phyloP scores from a whole-genome alignment of 1,140 invertebrate genomes.

The Zeugodacus cucurbitae region DNA sequence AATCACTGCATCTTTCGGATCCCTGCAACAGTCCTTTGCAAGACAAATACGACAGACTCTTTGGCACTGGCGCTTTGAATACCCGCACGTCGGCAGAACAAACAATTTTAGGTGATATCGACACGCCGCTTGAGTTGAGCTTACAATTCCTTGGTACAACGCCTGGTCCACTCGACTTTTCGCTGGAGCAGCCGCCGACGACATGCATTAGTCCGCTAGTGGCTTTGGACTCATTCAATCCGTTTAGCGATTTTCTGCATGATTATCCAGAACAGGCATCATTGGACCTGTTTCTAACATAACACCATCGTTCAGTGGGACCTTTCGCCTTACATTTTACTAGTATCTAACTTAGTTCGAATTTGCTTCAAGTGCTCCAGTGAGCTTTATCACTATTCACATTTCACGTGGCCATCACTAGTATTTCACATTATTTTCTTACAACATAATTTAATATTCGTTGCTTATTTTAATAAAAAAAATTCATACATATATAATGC shows the following conservation, averaged over 20 bases:
- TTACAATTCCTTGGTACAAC: conserved; percentile 58
- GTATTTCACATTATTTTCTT: conserved; percentile 10
- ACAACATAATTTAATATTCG: neutral
- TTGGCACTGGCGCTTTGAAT: neutral
- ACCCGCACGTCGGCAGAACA: neutral
- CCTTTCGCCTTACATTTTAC: neutral
- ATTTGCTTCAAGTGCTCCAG: neutral
- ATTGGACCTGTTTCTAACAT: conserved; percentile 60
- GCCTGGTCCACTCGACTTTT: conserved; percentile 58
- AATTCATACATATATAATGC: neutral
- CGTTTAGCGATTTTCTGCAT: conserved; percentile 57
- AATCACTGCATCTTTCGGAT: conserved; percentile 68
- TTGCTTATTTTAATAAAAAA: neutral
- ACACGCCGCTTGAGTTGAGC: conserved; percentile 54
- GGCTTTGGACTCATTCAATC: conserved; percentile 56
- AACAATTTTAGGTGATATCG: conserved; percentile 18
- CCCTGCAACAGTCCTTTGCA: conserved; percentile 54
- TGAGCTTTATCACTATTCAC: neutral
- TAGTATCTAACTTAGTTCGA: conserved; percentile 10
- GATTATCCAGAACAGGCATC: conserved; percentile 53
- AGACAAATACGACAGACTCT: neutral
- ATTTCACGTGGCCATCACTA: conserved; percentile 35
- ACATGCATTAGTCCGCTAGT: conserved; percentile 62
- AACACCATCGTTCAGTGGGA: conserved; percentile 42
- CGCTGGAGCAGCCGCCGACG: conserved; percentile 46